Evolutionary conservation across 2,113 vertebrate species (phyloP).

Genomic region (Macquaria australasica): DNA sequence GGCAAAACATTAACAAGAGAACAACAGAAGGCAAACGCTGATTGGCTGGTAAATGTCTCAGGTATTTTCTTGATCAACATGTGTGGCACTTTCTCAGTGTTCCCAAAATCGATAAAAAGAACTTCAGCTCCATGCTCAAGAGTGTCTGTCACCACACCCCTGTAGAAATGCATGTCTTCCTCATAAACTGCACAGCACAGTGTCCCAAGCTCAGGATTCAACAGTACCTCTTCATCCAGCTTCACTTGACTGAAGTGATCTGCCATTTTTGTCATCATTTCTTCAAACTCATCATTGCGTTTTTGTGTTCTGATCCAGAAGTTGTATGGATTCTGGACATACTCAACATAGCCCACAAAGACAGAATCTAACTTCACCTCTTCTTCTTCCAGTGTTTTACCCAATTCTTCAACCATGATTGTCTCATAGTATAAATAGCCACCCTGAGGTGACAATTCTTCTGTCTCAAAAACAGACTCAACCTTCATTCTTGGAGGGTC

Average conservation of each 20-base stretch:
- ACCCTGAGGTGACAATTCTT: neutral
- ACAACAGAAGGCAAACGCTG: slow-evolving; percentile 89
- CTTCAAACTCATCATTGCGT: slow-evolving; percentile 85
- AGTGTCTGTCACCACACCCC: slow-evolving; percentile 85
- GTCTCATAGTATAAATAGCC: slow-evolving; percentile 44
- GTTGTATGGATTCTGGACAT: slow-evolving; percentile 87
- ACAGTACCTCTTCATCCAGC: slow-evolving; percentile 85
- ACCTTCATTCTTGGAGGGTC: neutral
- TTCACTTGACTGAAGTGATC: slow-evolving; percentile 78
- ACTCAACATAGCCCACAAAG: slow-evolving; percentile 86
- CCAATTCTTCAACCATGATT: slow-evolving; percentile 29
- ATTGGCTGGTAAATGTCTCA: slow-evolving; percentile 81
- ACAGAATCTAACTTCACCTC: slow-evolving; percentile 78
- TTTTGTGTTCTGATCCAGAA: slow-evolving; percentile 90
- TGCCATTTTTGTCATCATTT: slow-evolving; percentile 86
- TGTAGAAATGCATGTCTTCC: slow-evolving; percentile 88
- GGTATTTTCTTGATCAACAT: slow-evolving; percentile 89
- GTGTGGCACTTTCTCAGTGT: slow-evolving; percentile 87
- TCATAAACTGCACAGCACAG: slow-evolving; percentile 92
- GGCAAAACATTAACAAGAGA: slow-evolving; percentile 86
- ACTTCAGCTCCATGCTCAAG: slow-evolving; percentile 82
- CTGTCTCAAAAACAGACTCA: neutral
- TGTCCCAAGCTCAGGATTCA: slow-evolving; percentile 85
- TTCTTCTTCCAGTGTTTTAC: slow-evolving; percentile 68
- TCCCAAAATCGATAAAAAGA: slow-evolving; percentile 93